Evolutionary conservation across 2,797 vertebrate genomes (phyloP).

Genomic region (Phrynocephalus vlangalii): DNA sequence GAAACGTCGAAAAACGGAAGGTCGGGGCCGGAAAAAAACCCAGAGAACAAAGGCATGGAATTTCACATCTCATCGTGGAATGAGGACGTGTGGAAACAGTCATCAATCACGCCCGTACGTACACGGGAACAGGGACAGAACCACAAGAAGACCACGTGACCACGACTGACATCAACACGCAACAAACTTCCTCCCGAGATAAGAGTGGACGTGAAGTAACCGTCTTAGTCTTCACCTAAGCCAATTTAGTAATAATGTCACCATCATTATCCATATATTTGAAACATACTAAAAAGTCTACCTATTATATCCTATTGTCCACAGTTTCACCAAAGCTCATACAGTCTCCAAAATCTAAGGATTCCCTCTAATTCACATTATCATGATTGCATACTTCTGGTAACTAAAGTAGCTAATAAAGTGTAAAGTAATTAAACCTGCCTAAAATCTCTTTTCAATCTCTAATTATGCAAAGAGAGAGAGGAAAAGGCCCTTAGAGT

Average conservation of each 20-base stretch:
- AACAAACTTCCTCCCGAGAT: too few species aligned
- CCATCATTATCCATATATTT: background rate
- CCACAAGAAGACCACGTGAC: too few species aligned
- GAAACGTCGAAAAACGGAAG: too few species aligned
- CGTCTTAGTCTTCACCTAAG: background rate
- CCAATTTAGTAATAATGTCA: background rate
- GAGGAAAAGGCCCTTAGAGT: constrained; percentile 34
- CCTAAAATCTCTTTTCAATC: constrained; percentile 53
- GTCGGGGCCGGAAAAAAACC: too few species aligned
- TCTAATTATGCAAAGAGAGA: constrained; percentile 12
- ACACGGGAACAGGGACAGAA: too few species aligned
- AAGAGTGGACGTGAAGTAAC: too few species aligned
- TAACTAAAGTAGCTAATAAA: constrained; percentile 56
- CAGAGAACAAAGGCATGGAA: too few species aligned
- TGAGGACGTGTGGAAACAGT: too few species aligned
- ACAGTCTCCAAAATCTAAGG: background rate
- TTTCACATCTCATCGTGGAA: too few species aligned
- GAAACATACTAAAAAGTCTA: background rate
- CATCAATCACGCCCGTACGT: too few species aligned
- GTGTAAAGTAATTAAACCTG: constrained; percentile 65
- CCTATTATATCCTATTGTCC: too few species aligned
- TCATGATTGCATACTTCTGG: background rate
- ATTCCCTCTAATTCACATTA: background rate
- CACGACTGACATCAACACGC: too few species aligned
- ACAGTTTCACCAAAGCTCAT: background rate